Base-by-base conservation (phyloP, 1,140 invertebrate species). In the Drosophila watanabei region DNA sequence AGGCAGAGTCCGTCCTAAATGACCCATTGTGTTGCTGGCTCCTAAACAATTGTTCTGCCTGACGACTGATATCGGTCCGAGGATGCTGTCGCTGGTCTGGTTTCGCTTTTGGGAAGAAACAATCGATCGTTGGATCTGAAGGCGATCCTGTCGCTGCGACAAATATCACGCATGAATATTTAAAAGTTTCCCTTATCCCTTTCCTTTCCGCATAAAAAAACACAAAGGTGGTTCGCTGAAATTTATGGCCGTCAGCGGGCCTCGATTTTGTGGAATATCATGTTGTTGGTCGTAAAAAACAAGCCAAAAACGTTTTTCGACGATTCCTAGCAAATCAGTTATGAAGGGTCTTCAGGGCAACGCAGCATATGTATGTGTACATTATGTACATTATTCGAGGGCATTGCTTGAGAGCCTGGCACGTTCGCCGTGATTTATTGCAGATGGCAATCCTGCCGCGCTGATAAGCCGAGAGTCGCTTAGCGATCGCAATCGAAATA, bases 111-210 rank as follows among this genome's bases (percentile, higher is more conserved):
- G 79, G 62, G 35, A 48, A 43, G 61, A 80, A 88, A 89, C 86
- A 90, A 89, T 89, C 81, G 85, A 90, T 89, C 86, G 82, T 70
- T 68, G 66, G 66, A 41, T 48, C 73, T 75, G 66, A 76, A 90
- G 66, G 71, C 83, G 66, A 79, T 79, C 76, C 85, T 89, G 85
- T 89, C 86, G 86, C 86, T 89, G 83, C 81, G 85, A 89, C 85
- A 89, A 89, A 89, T 89, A 90, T 82, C 82, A 65, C 70, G 70
- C 81, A 89, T 90, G 85, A 89, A 90, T 89, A 89, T 89, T 89
- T 90, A 90, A 89, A 81, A 81, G 58, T 70, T 72, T 65, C 33
- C 45, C 41, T 63, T 59, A 4, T 32, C 30, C n/a, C 32, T 20
- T 68, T 69, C 18, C 33, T 56, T 75, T 69, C 63, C 49, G 41